Base-by-base conservation (phyloP, 2,113 vertebrate genomes). In the Tylochromis polylepis region DNA sequence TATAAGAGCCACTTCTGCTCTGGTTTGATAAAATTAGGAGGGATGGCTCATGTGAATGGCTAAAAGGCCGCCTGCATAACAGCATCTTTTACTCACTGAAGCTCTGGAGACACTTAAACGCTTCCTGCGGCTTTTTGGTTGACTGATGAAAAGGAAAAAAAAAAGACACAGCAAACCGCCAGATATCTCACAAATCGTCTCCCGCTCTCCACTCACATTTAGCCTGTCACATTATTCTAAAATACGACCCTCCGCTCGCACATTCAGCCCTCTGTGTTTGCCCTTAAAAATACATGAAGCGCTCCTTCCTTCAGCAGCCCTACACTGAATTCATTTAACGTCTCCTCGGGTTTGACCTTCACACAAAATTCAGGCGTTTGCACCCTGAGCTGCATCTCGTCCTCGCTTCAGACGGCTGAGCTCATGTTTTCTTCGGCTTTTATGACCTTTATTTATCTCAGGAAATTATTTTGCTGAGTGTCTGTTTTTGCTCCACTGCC, bases 341-440 rank as follows among this genome's bases (percentile, higher is more conserved):
- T 88, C 88, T 94, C 84, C 82, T 86, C 87, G 9, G 85, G 41
- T 92, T 85, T 92, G 92, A 92, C 90, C 91, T 93, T 93, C 87
- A 92, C 10, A 89, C 67, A 49, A 55, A 79, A 57, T 31, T 77
- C 70, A 51, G 27, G 16, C 16, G 70, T 77, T 51, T 51, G 49
- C 84, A 62, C 38, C 22, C 49, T 36, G 56, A 87, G 84, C 31
- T 82, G 55, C 70, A 18, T 89, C 80, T 85, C 5, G 16, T 67
- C 75, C 72, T 84, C 43, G 20, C 9, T 59, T 84, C 79, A 81
- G 6, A 81, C 20, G 56, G 58, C 60, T 67, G 49, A 80, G 29
- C 53, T 29, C 29, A 16, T 10, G 9, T 22, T 27, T 65, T 51
- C 70, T 51, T 5, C 22, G 34, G 80, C 56, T 79, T 84, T 82